phyloP scores from a whole-genome alignment of 37 sponge, comb jelly and placozoan species.

The Aphrocallistes beatrix region DNA sequence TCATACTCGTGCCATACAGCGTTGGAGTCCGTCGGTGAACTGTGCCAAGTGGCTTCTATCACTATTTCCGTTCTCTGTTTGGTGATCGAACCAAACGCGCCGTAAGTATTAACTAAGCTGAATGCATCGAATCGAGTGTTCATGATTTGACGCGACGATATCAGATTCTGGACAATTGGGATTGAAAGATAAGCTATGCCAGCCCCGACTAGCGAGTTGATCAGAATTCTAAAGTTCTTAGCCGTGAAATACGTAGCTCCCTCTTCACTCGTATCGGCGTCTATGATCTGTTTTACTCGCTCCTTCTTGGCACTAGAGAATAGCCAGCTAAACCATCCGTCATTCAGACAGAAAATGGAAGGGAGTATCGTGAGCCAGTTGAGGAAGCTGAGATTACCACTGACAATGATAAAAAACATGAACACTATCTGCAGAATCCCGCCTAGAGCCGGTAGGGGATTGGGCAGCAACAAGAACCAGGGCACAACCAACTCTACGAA shows the following conservation, averaged over 20 bases:
- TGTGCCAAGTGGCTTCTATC: conserved; percentile 52
- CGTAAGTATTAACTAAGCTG: conserved; percentile 81
- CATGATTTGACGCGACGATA: conserved; percentile 66
- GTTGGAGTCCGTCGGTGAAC: background rate
- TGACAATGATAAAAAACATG: conserved; percentile 64
- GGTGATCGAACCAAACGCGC: conserved; percentile 83
- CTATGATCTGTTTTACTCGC: conserved; percentile 20
- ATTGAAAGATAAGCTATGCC: conserved; percentile 59
- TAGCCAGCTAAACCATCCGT: conserved; percentile 37
- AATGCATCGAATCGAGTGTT: conserved; percentile 73
- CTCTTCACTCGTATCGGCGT: background rate
- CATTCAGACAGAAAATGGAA: conserved; percentile 72
- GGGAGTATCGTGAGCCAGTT: conserved; percentile 90
- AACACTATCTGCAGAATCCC: conserved; percentile 71
- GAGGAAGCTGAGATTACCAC: conserved; percentile 83
- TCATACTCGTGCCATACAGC: conserved; percentile 62
- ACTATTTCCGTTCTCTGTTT: conserved; percentile 78
- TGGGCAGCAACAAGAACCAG: conserved; percentile 61
- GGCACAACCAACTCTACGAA: conserved; percentile 64
- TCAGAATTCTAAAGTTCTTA: background rate
- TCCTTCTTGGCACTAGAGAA: conserved; percentile 28
- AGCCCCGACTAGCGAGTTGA: background rate
- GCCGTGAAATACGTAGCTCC: background rate
- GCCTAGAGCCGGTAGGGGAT: conserved; percentile 30
- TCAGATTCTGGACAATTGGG: conserved; percentile 71